These are phyloP conservation scores for Panulirus ornatus DNA, from an alignment of 1,140 invertebrate genomes.

Conservation along the genomic window DNA sequence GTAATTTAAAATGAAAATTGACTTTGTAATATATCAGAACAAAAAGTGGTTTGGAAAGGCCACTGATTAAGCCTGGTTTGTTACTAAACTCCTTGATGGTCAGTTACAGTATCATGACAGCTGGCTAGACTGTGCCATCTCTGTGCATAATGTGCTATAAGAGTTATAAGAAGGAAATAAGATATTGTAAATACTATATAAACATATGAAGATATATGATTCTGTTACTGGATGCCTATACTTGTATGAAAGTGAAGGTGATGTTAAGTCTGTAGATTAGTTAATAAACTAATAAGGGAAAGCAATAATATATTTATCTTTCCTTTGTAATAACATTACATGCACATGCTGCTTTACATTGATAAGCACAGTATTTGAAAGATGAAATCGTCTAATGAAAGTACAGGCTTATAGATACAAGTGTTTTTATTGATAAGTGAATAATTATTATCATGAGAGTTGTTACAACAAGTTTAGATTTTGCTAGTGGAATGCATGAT, in stretches of 20 bases:
- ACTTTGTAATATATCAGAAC: too few relatives aligned
- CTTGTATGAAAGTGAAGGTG: constrained; percentile 46
- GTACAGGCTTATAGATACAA: too few relatives aligned
- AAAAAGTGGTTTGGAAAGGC: too few relatives aligned
- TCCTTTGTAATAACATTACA: too few relatives aligned
- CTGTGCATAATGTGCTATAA: constrained; percentile 18
- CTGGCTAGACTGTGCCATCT: constrained; percentile 11
- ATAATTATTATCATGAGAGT: too few relatives aligned
- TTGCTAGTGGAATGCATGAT: too few relatives aligned
- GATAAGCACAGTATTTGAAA: too few relatives aligned
- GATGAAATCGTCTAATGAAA: too few relatives aligned
- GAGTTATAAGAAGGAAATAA: background rate
- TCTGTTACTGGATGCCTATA: constrained; percentile 47
- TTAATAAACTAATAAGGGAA: constrained; percentile 63
- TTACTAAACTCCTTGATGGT: background rate
- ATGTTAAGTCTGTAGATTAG: constrained; percentile 52
- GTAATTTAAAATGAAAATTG: too few relatives aligned
- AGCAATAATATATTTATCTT: background rate
- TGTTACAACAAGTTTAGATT: too few relatives aligned
- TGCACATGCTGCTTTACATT: too few relatives aligned
- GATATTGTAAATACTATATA: constrained; percentile 57
- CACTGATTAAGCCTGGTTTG: background rate
- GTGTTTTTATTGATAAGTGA: too few relatives aligned
- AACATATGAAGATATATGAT: constrained; percentile 34
- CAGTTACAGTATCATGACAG: background rate